Percentiles rank a stretch among this genome's conserved stretches.
These are phyloP conservation scores for Hypocryptadius cinnamomeus DNA, from an alignment of 2,113 vertebrate genomes.

Conservation along the genomic window DNA sequence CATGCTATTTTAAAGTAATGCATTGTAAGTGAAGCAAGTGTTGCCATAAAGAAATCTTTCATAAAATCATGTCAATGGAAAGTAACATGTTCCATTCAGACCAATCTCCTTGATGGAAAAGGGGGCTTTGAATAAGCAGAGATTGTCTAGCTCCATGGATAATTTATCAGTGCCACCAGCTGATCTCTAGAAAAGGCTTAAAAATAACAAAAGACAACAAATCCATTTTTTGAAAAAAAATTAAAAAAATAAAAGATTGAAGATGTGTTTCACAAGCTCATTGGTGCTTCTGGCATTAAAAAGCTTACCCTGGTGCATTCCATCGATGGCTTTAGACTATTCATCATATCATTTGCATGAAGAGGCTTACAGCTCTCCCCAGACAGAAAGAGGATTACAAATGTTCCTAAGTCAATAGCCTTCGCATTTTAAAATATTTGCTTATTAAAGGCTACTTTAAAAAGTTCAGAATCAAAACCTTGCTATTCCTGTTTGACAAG, in stretches of 20 bases:
- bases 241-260: not conserved
- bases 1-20: not conserved
- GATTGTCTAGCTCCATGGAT: slow-evolving; percentile 42
- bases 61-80: slow-evolving; percentile 6
- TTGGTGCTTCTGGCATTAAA: slow-evolving; percentile 1
- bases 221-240: slow-evolving; percentile 1
- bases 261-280: slow-evolving; percentile 22
- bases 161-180: slow-evolving; percentile 61
- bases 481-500: not conserved
- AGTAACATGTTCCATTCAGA: slow-evolving; percentile 31
- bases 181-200: slow-evolving; percentile 48
- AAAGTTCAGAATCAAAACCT: slow-evolving; percentile 41
- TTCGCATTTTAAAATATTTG: slow-evolving; percentile 28
- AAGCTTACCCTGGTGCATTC: slow-evolving; percentile 30
- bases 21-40: not conserved
- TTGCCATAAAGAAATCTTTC: slow-evolving; percentile 28
- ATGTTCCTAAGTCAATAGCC: slow-evolving; percentile 40
- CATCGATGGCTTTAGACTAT: slow-evolving; percentile 25
- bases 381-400: slow-evolving; percentile 32
- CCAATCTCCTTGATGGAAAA: slow-evolving; percentile 20
- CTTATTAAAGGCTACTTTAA: slow-evolving; percentile 34
- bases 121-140: slow-evolving; percentile 40
- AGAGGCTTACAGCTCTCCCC: slow-evolving; percentile 47
- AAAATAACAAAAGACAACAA: slow-evolving; percentile 46
- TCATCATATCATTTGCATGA: slow-evolving; percentile 39